Evolutionary conservation across 2,797 vertebrate genomes (phyloP).

Genomic region (Octomys mimax): DNA sequence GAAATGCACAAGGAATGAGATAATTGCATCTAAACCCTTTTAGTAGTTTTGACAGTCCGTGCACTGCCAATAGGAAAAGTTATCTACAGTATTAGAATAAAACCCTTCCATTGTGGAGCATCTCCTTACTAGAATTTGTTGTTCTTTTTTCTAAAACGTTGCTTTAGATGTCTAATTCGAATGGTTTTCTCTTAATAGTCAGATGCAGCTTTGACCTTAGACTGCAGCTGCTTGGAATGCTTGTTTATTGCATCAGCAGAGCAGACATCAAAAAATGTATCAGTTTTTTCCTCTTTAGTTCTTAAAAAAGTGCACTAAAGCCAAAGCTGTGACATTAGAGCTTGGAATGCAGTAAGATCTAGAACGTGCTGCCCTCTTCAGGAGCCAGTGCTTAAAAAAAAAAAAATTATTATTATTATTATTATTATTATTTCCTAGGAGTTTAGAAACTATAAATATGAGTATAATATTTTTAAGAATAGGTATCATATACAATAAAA

Average conservation of each 20-base stretch:
- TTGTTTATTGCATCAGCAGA: conserved; percentile 81
- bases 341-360: conserved; percentile 90
- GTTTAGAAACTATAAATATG: conserved; percentile 76
- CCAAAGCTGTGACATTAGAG: conserved; percentile 86
- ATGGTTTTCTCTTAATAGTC: conserved; percentile 90
- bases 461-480: conserved; percentile 48
- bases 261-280: conserved; percentile 82
- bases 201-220: conserved; percentile 90
- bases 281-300: conserved; percentile 76
- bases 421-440: conserved; percentile 64
- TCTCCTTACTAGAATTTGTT: conserved; percentile 87
- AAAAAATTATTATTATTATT: too few species aligned
- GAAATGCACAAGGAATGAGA: conserved; percentile 94
- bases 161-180: conserved; percentile 89
- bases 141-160: conserved; percentile 87
- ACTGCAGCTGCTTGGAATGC: conserved; percentile 85
- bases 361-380: conserved; percentile 94
- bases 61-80: conserved; percentile 90
- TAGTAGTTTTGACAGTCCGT: conserved; percentile 93
- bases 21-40: conserved; percentile 95
- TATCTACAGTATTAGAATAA: conserved; percentile 92
- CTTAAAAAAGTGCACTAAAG: conserved; percentile 81
- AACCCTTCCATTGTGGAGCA: conserved; percentile 89
- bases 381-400: conserved; percentile 87
- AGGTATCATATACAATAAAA: not conserved